Base-by-base conservation (phyloP, 2,113 vertebrate species). In the Octodon degus region DNA sequence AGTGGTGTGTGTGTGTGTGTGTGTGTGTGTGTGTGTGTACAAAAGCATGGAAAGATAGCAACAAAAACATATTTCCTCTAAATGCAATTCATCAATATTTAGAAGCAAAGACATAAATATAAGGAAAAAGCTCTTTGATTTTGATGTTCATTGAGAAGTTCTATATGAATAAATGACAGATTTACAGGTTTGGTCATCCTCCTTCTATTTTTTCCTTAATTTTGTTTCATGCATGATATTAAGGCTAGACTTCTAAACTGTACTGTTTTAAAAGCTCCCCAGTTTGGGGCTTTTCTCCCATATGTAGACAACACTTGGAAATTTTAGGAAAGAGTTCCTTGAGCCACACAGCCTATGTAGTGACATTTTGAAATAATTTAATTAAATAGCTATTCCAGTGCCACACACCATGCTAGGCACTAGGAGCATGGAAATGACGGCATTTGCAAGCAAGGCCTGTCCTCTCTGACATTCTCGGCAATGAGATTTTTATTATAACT, bases 41-140 rank as follows among this genome's bases (percentile, higher is more conserved):
- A 10, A 22, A 43, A 9, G 19, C 19, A 30, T 53, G 30, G 14
- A 72, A 8, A 6, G 60, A 27, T 25, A 95, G 0, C 19, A 92
- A 65, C 60, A 70, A 94, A 96, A n/a, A n/a, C 4, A 43, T 72
- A 90, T 34, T 93, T 95, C 85, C 7, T 40, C 70, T 47, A 20
- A 89, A 37, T 80, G 34, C 43, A 95, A 82, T 63, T 16, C 67
- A 82, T 67, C 27, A 95, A 37, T 17, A 89, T 63, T 90, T 86
- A 77, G 32, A 94, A 83, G 5, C 7, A 97, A 97, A 96, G 55
- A 76, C 32, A 17, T 32, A 34, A 90, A 96, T 55, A 19, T 63
- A 53, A 6, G 34, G 37, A 34, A 70, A 32, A n/a, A 58, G 7
- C 67, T 37, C 68, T 68, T 93, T 24, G 67, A 50, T 60, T 84